phyloP scores from a whole-genome alignment of 2,113 vertebrate species.

The Pogonocichla stellata region DNA sequence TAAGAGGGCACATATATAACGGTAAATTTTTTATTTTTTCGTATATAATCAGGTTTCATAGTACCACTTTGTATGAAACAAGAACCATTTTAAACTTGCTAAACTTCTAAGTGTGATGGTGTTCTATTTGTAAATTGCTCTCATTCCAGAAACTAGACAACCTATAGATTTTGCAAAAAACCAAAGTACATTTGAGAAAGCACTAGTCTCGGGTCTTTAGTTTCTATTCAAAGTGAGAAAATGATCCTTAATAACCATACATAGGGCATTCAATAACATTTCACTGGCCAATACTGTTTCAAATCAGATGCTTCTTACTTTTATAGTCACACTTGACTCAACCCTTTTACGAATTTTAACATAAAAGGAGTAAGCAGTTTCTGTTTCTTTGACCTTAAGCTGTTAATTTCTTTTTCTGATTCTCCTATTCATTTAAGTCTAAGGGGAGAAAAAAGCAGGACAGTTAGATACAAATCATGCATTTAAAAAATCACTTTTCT shows the following conservation, averaged over 20 bases:
- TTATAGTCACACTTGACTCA: not conserved
- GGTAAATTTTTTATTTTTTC: not conserved
- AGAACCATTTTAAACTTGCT: not conserved
- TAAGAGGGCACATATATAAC: not conserved
- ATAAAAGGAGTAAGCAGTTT: slow-evolving; percentile 11
- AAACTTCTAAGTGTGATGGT: not conserved
- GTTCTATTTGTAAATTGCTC: not conserved
- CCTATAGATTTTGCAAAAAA: not conserved
- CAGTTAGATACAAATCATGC: not conserved
- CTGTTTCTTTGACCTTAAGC: not conserved
- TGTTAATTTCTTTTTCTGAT: slow-evolving; percentile 42
- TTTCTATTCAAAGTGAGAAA: not conserved
- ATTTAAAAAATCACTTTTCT: not conserved
- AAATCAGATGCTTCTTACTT: not conserved
- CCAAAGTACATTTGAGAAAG: not conserved
- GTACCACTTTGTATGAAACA: not conserved
- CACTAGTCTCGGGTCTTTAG: not conserved
- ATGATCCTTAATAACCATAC: not conserved
- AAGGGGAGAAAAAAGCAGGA: not conserved
- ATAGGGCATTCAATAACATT: not conserved
- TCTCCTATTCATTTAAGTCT: slow-evolving; percentile 30
- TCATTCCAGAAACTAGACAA: not conserved
- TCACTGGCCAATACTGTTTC: not conserved
- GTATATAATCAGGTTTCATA: not conserved
- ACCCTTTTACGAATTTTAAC: slow-evolving; percentile 18